Evolutionary conservation across 2,113 vertebrate genomes (phyloP).

Genomic region (Pardalotus punctatus): DNA sequence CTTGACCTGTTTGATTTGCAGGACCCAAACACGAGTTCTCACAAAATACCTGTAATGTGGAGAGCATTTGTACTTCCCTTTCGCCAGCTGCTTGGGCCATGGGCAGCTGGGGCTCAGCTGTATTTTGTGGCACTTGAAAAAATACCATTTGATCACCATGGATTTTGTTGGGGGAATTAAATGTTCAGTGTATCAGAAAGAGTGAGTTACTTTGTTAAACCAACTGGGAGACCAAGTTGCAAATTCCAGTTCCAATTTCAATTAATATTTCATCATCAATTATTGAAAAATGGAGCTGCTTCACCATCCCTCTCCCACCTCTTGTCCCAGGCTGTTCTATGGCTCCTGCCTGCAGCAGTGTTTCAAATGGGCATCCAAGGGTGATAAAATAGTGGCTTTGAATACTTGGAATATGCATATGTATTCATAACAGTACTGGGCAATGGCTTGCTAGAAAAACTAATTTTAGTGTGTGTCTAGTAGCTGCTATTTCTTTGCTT

Average conservation of each 20-base stretch:
- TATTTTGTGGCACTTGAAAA: not conserved
- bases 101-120: not conserved
- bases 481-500: not conserved
- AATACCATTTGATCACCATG: not conserved
- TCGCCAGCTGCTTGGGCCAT: accelerated
- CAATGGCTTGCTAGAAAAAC: not conserved
- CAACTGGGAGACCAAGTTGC: not conserved
- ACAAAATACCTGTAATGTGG: not conserved
- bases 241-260: not conserved
- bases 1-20: not conserved
- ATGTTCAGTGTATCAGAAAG: not conserved
- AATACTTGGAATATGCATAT: not conserved
- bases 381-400: not conserved
- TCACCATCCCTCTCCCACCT: not conserved
- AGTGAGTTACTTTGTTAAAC: not conserved
- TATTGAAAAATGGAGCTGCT: not conserved
- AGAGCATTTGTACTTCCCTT: not conserved
- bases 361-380: not conserved
- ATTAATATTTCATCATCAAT: constrained; percentile 16
- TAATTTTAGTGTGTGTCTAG: not conserved
- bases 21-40: not conserved
- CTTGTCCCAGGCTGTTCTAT: not conserved
- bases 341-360: not conserved
- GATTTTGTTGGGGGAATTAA: not conserved
- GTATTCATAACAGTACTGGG: not conserved